These are phyloP conservation scores for Hydrochoerus hydrochaeris DNA, from an alignment of 2,113 vertebrate species.

Conservation along the genomic window DNA sequence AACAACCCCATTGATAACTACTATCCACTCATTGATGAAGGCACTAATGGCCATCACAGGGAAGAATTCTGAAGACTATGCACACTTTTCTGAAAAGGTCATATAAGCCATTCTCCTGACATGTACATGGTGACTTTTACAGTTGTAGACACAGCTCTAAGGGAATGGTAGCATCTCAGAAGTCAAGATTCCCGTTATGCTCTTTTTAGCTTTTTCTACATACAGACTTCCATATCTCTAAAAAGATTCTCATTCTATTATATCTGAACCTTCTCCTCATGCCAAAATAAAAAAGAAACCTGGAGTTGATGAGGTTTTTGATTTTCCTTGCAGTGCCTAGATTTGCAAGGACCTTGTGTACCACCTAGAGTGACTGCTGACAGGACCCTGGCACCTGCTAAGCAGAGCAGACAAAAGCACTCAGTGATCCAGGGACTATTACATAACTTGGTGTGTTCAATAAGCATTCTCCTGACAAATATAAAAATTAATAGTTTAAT, in stretches of 20 bases:
- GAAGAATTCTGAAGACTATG: not conserved
- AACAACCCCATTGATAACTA: not conserved
- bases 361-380: accelerated
- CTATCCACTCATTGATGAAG: not conserved
- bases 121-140: too few relatives aligned
- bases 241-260: not conserved
- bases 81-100: not conserved
- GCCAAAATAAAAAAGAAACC: not conserved
- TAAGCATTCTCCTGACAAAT: not conserved
- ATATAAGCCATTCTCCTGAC: not conserved
- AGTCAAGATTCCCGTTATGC: accelerated
- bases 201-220: not conserved
- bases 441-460: not conserved
- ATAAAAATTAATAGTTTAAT: not conserved
- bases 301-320: not conserved
- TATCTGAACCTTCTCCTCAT: not conserved
- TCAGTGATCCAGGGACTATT: not conserved
- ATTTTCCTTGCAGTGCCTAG: not conserved
- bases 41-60: too few relatives aligned
- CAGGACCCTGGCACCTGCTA: not conserved
- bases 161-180: not conserved
- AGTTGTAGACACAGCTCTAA: not conserved
- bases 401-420: too few relatives aligned
- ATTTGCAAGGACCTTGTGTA: accelerated
- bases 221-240: not conserved